Base-by-base conservation (phyloP, 2,888 invertebrate species). In the Neoascia interrupta region DNA sequence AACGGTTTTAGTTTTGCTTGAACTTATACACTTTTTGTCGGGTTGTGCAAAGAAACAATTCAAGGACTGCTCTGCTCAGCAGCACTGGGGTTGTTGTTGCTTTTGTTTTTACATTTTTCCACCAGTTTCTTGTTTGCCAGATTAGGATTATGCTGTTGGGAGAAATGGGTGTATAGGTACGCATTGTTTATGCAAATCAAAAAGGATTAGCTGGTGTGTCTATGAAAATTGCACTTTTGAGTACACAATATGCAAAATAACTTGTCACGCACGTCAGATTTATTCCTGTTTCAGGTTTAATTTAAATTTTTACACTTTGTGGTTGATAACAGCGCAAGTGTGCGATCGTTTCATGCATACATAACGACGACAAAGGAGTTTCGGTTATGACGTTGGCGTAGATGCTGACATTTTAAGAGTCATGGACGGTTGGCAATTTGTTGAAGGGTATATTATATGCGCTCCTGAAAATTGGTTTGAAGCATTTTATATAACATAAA, bases 261-360 rank as follows among this genome's bases (percentile, higher is more conserved):
- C 64, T 49, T 76, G 76, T 66, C 70, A 76, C 64, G 64, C 64
- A 72, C 53, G 16, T 72, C 45, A 64, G 76, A 76, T 76, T 70
- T 76, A 76, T 76, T 64, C 64, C 26, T 58, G 34, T 34, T 60
- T 76, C 15, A 56, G 63, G 60, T 41, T 70, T 72, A 64, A 72
- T 76, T 76, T 72, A 76, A 70, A 76, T 76, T 76, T 76, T 64
- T 64, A 66, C 72, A 72, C 76, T 69, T 64, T 63, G 45, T 36
- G 61, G 43, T 34, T 26, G 53, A 18, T 36, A 13, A 26, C 49
- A 28, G 19, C 31, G 28, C 4, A 21, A 43, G 37, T 39, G 34
- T 16, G 21, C 11, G 45, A 28, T 53, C 45, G 53, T 54, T 72
- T 19, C 41, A 72, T 72, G 64, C 70, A 76, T 76, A 76, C 43